Conservation (phyloP, 2,113 vertebrate species). For the Eptesicus fuscus region DNA sequence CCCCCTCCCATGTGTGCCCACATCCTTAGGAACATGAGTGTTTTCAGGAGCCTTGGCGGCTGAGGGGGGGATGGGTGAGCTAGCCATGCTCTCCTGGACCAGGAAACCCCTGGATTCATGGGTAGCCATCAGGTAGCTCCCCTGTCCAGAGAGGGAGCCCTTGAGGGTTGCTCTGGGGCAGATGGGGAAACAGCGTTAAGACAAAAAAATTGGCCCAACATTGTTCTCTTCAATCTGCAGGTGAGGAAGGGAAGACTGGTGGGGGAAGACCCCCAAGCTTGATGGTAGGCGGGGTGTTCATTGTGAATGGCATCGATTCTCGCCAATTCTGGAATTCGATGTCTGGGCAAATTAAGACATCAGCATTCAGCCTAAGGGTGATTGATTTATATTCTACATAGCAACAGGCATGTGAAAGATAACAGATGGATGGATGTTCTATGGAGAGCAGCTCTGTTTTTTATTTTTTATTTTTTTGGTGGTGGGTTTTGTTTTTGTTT, state of each 20-base stretch:
- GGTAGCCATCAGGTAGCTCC: not conserved
- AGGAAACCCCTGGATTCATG: not conserved
- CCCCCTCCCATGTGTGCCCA: fast-evolving
- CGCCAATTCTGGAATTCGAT: not conserved
- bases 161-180: not conserved
- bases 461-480: no score
- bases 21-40: not conserved
- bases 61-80: not conserved
- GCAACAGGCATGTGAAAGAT: not conserved
- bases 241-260: not conserved
- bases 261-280: no score
- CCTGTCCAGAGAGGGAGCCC: not conserved
- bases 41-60: not conserved
- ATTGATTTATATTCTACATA: not conserved
- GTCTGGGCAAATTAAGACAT: not conserved
- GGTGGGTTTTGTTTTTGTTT: not conserved
- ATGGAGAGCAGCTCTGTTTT: not conserved
- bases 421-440: not conserved
- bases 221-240: not conserved
- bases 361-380: not conserved
- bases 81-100: not conserved
- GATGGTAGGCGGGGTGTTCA: not conserved
- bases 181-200: not conserved
- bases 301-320: not conserved
- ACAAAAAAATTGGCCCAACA: no score